Conservation (phyloP, 2,113 vertebrate species). For the Anas platyrhynchos region DNA sequence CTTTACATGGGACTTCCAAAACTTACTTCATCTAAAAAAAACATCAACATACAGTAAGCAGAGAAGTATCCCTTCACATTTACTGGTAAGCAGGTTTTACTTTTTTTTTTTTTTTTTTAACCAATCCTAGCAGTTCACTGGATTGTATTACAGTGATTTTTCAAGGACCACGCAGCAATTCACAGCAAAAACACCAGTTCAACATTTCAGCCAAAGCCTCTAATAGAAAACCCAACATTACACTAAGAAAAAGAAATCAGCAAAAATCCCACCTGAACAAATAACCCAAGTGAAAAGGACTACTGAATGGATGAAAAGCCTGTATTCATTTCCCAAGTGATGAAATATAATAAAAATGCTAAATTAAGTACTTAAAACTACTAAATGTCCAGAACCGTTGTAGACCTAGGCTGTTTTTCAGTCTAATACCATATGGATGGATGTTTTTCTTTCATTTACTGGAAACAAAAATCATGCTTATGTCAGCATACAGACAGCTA, state of each 20-base stretch:
- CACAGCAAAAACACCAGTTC: not conserved
- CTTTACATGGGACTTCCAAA: not conserved
- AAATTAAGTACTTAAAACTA: constrained; percentile 24
- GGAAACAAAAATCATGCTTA: constrained; percentile 60
- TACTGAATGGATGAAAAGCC: constrained; percentile 2
- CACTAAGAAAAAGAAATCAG: constrained; percentile 8
- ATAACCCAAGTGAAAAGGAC: constrained; percentile 36
- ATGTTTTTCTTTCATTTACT: constrained; percentile 70
- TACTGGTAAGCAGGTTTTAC: constrained; percentile 6
- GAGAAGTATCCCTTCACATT: not conserved
- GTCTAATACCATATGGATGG: constrained; percentile 12
- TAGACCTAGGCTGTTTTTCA: constrained; percentile 4
- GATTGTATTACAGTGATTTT: not conserved
- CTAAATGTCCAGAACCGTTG: constrained; percentile 22
- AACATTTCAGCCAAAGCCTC: constrained; percentile 31
- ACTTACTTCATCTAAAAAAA: not conserved
- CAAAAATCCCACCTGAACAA: constrained; percentile 59
- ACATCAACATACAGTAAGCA: not conserved
- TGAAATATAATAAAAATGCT: constrained; percentile 25
- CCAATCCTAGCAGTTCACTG: not conserved
- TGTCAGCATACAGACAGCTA: constrained; percentile 52
- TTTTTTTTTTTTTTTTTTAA: not conserved
- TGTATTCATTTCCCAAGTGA: not conserved
- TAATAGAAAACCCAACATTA: not conserved
- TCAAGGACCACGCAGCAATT: constrained; percentile 7